Conservation (phyloP, 1,140 invertebrate genomes). For the Drosophila kurseongensis region DNA sequence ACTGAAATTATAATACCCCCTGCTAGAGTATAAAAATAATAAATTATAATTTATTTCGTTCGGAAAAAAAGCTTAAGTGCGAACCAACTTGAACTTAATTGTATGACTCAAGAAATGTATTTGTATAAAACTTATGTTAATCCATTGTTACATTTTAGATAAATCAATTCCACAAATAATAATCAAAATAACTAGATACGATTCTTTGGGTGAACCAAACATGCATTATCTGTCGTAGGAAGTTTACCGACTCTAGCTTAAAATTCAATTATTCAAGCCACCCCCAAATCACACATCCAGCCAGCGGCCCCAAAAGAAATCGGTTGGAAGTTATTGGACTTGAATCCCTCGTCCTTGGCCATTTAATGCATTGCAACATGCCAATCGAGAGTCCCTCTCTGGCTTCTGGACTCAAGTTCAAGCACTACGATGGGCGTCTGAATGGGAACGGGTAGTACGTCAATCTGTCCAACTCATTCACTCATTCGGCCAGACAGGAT, state of each 20-base stretch:
- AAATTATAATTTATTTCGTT: too few species aligned
- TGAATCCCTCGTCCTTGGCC: constrained; percentile 43
- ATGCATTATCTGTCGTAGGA: constrained; percentile 13
- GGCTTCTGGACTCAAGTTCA: constrained; percentile 69
- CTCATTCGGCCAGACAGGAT: constrained; percentile 65
- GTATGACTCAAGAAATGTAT: too few species aligned
- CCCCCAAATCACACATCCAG: background rate
- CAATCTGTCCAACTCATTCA: constrained; percentile 58
- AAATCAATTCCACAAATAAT: too few species aligned
- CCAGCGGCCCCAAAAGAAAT: constrained; percentile 5
- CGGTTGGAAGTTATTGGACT: constrained; percentile 36
- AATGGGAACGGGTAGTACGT: constrained; percentile 43
- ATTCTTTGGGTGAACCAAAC: background rate
- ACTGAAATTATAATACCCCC: too few species aligned
- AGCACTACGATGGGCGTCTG: constrained; percentile 46
- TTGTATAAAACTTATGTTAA: too few species aligned
- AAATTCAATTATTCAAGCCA: constrained; percentile 17
- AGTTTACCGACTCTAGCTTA: constrained; percentile 11
- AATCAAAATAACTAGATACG: too few species aligned
- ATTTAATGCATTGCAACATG: constrained; percentile 64
- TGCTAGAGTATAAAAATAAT: too few species aligned
- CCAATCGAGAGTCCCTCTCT: constrained; percentile 54
- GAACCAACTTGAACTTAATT: too few species aligned
- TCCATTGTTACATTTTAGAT: too few species aligned
- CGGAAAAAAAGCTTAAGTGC: too few species aligned